Base-by-base conservation (phyloP, 1,140 invertebrate genomes). In the Maconellicoccus hirsutus region DNA sequence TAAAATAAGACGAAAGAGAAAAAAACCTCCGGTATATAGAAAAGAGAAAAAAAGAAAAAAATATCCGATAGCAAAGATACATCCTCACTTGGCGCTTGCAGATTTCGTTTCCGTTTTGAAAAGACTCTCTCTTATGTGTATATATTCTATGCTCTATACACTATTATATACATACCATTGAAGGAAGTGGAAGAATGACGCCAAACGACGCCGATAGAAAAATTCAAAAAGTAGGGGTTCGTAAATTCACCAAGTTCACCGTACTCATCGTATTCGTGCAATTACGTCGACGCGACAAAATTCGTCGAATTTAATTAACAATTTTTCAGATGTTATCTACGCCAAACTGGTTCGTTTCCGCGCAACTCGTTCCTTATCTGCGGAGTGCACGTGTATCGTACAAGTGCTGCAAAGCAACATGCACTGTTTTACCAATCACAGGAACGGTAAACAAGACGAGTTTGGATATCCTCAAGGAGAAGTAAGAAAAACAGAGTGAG, bases 91-190 rank as follows among this genome's bases (percentile, higher is more conserved):
- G 61, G 61, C 61, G 61, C 61, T 66, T 66, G 61, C 61, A 66
- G 61, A 66, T 66, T 66, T 66, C 61, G 61, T 66, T 66, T 66
- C 61, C 61, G 61, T 66, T 66, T 23, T 66, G 61, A 66, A 66
- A 66, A 66, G 61, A 66, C 21, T 26, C 25, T 26, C 25, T 12
- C 61, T 10, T 66, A 16, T 23, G 61, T 23, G 21, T 14, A 16
- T 25, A 25, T 66, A 66, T 26, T 25, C 61, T 22, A 23, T 19
- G 61, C 2, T 19, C n/a, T 22, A 33, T 33, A 33, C 29, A 33
- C 29, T 33, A 33, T 33, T 33, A 33, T 33, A 12, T 33, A 33
- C 29, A 33, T 52, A 52, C 42, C 42, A 52, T 52, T 25, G 19
- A 66, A 66, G 61, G 19, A 22, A 66, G 61, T 66, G 19, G 25